Conservation (phyloP, 2,113 vertebrate genomes). For the Piaya cayana region DNA sequence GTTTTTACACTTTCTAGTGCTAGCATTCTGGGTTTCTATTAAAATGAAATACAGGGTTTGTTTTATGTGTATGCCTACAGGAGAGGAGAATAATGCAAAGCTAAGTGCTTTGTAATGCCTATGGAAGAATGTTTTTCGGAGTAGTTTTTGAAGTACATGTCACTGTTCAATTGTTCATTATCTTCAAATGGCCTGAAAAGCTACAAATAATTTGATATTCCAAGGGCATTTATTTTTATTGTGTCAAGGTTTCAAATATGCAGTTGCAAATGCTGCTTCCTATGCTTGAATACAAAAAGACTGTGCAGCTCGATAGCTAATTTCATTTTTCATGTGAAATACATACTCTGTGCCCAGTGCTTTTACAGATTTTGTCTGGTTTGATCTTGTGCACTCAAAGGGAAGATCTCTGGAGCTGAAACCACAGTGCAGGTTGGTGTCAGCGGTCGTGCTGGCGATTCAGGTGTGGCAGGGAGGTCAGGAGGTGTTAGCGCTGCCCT, state of each 20-base stretch:
- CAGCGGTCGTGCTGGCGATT: no score
- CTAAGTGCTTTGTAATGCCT: neutral
- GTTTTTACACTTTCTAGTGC: neutral
- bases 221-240: neutral
- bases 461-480: neutral
- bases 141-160: neutral
- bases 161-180: slow-evolving; percentile 32
- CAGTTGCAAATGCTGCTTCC: neutral
- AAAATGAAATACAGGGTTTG: neutral
- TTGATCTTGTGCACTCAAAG: neutral
- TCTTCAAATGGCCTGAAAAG: neutral
- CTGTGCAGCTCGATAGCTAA: neutral
- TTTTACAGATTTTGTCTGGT: neutral
- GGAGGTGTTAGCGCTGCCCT: neutral
- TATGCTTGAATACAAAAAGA: neutral
- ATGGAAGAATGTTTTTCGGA: neutral
- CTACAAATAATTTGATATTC: neutral
- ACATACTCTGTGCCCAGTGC: accelerated
- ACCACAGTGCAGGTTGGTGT: neutral
- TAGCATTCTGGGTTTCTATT: neutral
- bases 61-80: neutral
- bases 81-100: neutral
- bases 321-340: neutral
- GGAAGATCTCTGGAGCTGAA: neutral
- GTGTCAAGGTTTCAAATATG: neutral